Evolutionary conservation across 2,113 vertebrate species (phyloP).

Genomic region (Pandion haliaetus): DNA sequence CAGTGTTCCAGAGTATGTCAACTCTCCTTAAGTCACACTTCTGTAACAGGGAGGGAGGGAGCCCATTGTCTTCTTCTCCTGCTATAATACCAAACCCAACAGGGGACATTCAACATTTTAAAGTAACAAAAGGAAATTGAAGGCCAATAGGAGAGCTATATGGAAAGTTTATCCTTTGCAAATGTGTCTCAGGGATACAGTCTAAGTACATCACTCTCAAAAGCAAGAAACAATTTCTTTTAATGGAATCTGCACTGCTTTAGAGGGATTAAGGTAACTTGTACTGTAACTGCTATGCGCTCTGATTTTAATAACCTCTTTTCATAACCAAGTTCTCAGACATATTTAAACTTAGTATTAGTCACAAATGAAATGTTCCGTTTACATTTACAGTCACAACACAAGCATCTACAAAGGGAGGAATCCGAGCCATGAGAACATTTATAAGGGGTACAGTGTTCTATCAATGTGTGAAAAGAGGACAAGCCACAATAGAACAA

Average conservation of each 20-base stretch:
- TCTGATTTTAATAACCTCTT: neutral
- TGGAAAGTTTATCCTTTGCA: neutral
- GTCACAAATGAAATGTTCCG: neutral
- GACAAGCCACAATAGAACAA: neutral
- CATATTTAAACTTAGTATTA: neutral
- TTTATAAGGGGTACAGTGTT: neutral
- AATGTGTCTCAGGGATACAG: neutral
- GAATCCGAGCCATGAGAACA: neutral
- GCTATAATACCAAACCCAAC: neutral
- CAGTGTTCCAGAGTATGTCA: neutral
- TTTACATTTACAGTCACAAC: neutral
- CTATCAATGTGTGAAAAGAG: neutral
- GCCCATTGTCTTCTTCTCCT: neutral
- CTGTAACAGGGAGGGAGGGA: neutral
- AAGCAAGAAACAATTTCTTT: neutral
- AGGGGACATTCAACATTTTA: neutral
- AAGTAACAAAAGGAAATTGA: neutral
- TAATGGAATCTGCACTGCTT: neutral
- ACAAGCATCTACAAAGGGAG: neutral
- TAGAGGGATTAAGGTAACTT: neutral
- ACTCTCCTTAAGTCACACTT: neutral
- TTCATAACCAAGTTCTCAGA: neutral
- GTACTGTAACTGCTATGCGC: neutral
- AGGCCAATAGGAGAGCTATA: neutral
- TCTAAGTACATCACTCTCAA: neutral